Percentiles rank a stretch among this genome's conserved stretches.
Conservation (phyloP, 2,113 vertebrate genomes). For the Charadrius vociferus region DNA sequence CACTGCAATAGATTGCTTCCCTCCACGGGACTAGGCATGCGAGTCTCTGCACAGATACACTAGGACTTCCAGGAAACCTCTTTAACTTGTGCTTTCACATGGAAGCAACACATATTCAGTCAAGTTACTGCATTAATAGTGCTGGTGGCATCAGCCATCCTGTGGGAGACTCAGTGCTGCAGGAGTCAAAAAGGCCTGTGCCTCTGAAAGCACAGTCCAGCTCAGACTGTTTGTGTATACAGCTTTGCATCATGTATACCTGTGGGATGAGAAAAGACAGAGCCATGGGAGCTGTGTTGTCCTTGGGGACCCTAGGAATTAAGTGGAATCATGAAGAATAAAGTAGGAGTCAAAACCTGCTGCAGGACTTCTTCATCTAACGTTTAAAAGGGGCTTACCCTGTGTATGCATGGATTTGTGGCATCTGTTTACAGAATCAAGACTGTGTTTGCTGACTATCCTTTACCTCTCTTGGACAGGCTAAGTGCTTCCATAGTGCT, state of each 20-base stretch:
- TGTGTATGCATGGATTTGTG: neutral
- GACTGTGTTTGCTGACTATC: neutral
- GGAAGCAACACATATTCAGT: neutral
- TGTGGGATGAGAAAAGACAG: neutral
- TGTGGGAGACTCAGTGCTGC: neutral
- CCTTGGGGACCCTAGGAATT: neutral
- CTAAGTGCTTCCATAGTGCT: neutral
- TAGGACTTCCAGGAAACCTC: neutral
- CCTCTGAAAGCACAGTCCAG: neutral
- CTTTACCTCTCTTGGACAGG: neutral
- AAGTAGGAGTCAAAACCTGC: neutral
- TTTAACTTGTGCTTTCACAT: neutral
- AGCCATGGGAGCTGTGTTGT: neutral
- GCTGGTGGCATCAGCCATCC: neutral
- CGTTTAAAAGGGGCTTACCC: neutral
- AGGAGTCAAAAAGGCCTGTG: neutral
- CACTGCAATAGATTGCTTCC: neutral
- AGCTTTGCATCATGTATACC: neutral
- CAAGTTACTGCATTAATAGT: neutral
- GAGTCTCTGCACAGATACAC: neutral
- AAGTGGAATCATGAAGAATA: neutral
- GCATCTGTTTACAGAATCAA: neutral
- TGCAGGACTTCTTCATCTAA: neutral
- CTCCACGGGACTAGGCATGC: neutral
- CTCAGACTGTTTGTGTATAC: neutral